Percentiles rank a stretch among this genome's conserved stretches.
phyloP scores from a whole-genome alignment of 2,888 invertebrate genomes.

The Drosophila niveifrons region DNA sequence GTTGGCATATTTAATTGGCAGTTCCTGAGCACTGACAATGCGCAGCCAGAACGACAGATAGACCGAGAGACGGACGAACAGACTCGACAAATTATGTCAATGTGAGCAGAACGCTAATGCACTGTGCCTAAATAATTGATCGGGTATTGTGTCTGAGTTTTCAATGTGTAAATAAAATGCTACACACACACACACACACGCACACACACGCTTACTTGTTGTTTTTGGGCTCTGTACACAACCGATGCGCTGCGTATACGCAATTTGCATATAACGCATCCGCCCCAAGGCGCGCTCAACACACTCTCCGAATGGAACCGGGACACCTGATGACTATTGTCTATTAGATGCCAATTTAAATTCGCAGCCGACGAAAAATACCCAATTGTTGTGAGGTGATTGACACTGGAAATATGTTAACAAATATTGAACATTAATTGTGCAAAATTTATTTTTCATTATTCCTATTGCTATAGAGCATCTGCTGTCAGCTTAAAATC shows the following conservation, averaged over 20 bases:
- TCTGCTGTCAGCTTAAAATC: constrained; percentile 35
- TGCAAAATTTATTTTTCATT: constrained; percentile 27
- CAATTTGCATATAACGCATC: constrained; percentile 61
- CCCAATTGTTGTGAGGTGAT: constrained; percentile 36
- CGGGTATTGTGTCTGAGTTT: constrained; percentile 56
- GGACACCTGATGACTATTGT: constrained; percentile 51
- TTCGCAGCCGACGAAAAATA: constrained; percentile 50
- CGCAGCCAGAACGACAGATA: constrained; percentile 23
- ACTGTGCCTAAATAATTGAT: constrained; percentile 72
- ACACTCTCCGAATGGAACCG: constrained; percentile 19
- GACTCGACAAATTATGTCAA: constrained; percentile 72
- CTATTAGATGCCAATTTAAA: constrained; percentile 61
- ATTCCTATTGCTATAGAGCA: constrained; percentile 48
- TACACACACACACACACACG: constrained; percentile 31
- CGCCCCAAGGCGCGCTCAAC: constrained; percentile 52
- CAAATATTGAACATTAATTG: no score
- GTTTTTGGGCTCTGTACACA: constrained; percentile 24
- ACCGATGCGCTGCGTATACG: constrained; percentile 62
- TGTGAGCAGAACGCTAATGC: constrained; percentile 67
- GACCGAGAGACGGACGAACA: constrained; percentile 24
- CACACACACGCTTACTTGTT: constrained; percentile 17
- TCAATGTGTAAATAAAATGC: constrained; percentile 60
- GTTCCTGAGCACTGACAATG: constrained; percentile 17
- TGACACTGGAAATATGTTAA: constrained; percentile 9
- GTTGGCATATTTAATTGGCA: constrained; percentile 75